Base-by-base conservation (phyloP, 2,888 invertebrate genomes). In the Elegia similella region DNA sequence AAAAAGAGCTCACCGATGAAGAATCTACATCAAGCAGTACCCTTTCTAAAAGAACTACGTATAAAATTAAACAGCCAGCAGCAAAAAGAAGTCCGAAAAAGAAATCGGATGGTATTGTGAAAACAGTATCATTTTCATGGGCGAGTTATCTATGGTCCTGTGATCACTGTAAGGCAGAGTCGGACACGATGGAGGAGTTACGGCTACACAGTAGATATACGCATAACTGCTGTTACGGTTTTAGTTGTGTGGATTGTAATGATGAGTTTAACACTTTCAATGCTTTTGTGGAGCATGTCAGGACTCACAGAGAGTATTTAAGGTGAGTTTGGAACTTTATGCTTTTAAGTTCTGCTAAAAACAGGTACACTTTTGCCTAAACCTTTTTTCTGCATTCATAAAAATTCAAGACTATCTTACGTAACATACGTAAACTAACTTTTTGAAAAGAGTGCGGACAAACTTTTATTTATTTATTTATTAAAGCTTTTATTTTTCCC, bases 241-340 rank as follows among this genome's bases (percentile, higher is more conserved):
- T 64, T 43, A 59, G 58, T 32, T 68, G 68, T 55, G 58, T 52
- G 0, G 66, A 68, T 55, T 68, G 65, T 47, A 50, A 56, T 7
- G 59, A 63, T 42, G 56, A 59, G 15, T 62, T 61, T 23, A 57
- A 58, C 42, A 58, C 57, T 16, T 64, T 63, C 48, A 56, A 61
- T 7, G 59, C 55, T 0, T 66, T 66, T 52, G 57, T 66, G n/a
- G 62, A 65, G 15, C 66, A 68, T 60, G 62, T 63, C 10, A 50
- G 62, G 46, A 29, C 52, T 12, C 66, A 65, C 44, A 57, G 61
- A 29, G 34, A 55, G 5, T 55, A 50, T 65, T 94, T 93, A 34
- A 91, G 70, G 68, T 95, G 94, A 6, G 93, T 59, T 43, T 58
- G 32, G 38, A 42, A 30, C n/a, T n/a, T n/a, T n/a, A n/a, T 32